Evolutionary conservation across 2,797 vertebrate genomes (phyloP).

Genomic region (Erpetoichthys calabaricus): DNA sequence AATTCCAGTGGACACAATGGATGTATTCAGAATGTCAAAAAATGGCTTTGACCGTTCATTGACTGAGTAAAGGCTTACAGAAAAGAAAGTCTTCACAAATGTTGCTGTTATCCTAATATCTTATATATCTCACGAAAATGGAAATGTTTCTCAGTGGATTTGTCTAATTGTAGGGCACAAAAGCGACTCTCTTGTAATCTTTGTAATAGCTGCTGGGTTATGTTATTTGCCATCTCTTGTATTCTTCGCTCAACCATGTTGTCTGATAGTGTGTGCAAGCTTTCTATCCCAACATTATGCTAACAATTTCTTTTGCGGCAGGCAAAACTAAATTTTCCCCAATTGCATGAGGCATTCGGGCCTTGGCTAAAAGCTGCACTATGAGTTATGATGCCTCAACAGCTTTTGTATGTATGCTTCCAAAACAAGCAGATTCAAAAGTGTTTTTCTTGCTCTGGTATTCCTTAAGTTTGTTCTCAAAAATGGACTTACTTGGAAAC

Average conservation of each 20-base stretch:
- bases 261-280: constrained; percentile 12
- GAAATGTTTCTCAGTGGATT: constrained; percentile 10
- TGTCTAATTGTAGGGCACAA: constrained; percentile 13
- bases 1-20: constrained; percentile 10
- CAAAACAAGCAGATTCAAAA: neutral
- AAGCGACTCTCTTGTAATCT: constrained; percentile 3
- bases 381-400: constrained; percentile 2
- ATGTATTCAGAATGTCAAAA: constrained; percentile 13
- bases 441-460: constrained; percentile 2
- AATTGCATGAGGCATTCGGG: neutral
- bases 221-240: constrained; percentile 10
- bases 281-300: constrained; percentile 10
- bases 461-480: constrained; percentile 10
- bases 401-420: neutral
- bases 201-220: constrained; percentile 6
- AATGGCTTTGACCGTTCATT: constrained; percentile 11
- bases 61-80: constrained; percentile 9
- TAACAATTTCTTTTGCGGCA: neutral
- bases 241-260: constrained; percentile 12
- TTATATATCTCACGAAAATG: constrained; percentile 4
- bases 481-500: constrained; percentile 3
- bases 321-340: neutral
- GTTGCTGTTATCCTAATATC: constrained; percentile 12
- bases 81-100: constrained; percentile 14
- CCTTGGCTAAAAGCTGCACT: neutral